A percentile compares a stretch with the other conserved stretches of the same genome.
phyloP scores from a whole-genome alignment of 2,888 invertebrate species.

The Epistrophe eligans region DNA sequence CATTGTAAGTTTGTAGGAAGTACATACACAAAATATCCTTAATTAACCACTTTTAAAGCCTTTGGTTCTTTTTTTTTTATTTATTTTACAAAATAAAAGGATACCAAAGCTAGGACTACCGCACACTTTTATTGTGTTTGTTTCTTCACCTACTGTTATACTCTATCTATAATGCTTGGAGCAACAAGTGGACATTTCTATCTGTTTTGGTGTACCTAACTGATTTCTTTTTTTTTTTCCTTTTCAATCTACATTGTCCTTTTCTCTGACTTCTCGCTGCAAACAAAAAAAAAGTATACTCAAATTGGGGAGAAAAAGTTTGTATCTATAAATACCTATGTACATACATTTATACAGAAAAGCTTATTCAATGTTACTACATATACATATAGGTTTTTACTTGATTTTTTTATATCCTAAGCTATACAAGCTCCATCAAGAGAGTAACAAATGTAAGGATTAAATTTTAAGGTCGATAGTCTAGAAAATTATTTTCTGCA shows the following conservation, averaged over 20 bases:
- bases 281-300: neutral
- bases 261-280: slow-evolving; percentile 45
- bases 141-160: neutral
- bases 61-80: slow-evolving; percentile 9
- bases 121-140: neutral
- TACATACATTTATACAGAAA: slow-evolving; percentile 11
- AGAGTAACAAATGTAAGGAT: slow-evolving; percentile 10
- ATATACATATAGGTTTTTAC: slow-evolving; percentile 39
- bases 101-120: neutral
- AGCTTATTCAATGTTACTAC: slow-evolving; percentile 11
- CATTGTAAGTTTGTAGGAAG: neutral
- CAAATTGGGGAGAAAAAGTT: slow-evolving; percentile 3
- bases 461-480: slow-evolving; percentile 3
- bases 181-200: slow-evolving; percentile 70
- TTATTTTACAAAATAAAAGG: neutral
- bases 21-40: neutral
- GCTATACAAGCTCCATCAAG: slow-evolving; percentile 7
- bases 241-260: neutral
- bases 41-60: slow-evolving; percentile 16
- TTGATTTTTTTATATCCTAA: slow-evolving; percentile 34
- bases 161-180: neutral
- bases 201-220: slow-evolving; percentile 27
- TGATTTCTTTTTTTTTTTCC: slow-evolving; percentile 6
- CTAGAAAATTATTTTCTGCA: slow-evolving; percentile 41
- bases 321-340: slow-evolving; percentile 2